Evolutionary conservation across 2,888 invertebrate species (phyloP), one percentile per base, ranked within the genome.

Genomic region (Plagiodera versicolora): DNA sequence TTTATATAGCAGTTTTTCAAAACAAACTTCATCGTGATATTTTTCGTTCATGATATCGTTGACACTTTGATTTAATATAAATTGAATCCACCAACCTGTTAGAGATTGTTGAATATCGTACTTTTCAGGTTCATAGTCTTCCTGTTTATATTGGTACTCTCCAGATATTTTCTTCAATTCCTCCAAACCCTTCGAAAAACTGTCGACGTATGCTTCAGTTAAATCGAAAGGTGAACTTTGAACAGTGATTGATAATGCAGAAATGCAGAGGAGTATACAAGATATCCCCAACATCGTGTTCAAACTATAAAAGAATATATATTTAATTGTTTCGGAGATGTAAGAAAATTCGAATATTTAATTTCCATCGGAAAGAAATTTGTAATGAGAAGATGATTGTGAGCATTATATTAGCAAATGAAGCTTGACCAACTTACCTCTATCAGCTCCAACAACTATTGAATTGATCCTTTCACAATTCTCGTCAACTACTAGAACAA

Each of bases 151-250:
- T 44, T 68, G 55, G 50, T 70, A 67, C 18, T 70, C 64, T 16
- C 59, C 28, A 1, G 67, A 64, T 17, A 63, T 49, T 57, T 72
- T 67, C 44, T 72, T 69, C 51, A 78, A 63, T 47, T 71, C 70
- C 10, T 70, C 67, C 18, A 77, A 66, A n/a, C 75, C 76, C 18
- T 74, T 65, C 45, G 70, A 58, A 57, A 74, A 77, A 18, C 67
- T 70, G 19, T 75, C 71, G 1, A 78, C 64, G 66, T 76, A 78
- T 46, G 75, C 67, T 4, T 78, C 76, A 19, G 74, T 70, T n/a
- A 75, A 59, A 54, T 73, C 72, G 60, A 77, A 77, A 0, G 77
- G 77, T 2, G 74, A 72, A 2, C 67, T 53, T 4, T 51, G 17
- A 10, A 53, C 53, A 20, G 16, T n/a, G n/a, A n/a, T 24, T 18